Evolutionary conservation across 2,888 invertebrate species (phyloP).

Genomic region (Ichneumoninae sp.): DNA sequence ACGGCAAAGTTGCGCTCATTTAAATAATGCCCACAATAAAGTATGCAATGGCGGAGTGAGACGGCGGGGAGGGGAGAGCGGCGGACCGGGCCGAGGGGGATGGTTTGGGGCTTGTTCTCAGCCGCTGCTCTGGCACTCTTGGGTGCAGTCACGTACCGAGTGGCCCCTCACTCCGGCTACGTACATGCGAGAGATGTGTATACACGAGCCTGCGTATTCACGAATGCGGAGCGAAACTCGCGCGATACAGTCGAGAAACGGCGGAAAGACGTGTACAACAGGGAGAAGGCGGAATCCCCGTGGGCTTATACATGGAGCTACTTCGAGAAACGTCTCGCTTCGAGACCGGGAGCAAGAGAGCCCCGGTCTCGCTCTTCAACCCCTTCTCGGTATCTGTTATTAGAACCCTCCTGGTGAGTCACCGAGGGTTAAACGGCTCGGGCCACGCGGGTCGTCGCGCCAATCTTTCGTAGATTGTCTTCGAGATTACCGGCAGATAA

Average conservation of each 20-base stretch:
- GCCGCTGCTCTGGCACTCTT: constrained; percentile 67
- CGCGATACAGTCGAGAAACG: constrained; percentile 31
- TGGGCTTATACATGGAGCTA: constrained; percentile 22
- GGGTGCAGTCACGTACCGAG: constrained; percentile 75
- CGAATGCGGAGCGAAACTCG: constrained; percentile 14
- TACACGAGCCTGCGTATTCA: constrained; percentile 26
- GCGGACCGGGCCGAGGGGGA: constrained; percentile 46
- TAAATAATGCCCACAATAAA: constrained; percentile 82
- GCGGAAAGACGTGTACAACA: constrained; percentile 34
- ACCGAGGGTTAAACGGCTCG: constrained; percentile 40
- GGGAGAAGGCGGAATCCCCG: constrained; percentile 16
- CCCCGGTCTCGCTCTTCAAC: not conserved
- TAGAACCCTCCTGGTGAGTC: constrained; percentile 16
- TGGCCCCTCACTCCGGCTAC: constrained; percentile 7
- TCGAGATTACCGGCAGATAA: constrained; percentile 18
- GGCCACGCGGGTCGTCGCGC: constrained; percentile 13
- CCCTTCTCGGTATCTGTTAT: constrained; percentile 42
- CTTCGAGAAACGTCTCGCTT: constrained; percentile 12
- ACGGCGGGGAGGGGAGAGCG: constrained; percentile 14
- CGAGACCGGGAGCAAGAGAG: not conserved
- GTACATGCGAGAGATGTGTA: constrained; percentile 16
- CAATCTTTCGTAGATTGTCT: constrained; percentile 32
- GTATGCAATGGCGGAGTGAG: constrained; percentile 73
- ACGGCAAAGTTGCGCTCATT: constrained; percentile 80
- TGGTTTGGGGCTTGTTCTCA: constrained; percentile 68